Evolutionary conservation across 1,140 invertebrate species (phyloP).

Genomic region (Hetaerina americana): DNA sequence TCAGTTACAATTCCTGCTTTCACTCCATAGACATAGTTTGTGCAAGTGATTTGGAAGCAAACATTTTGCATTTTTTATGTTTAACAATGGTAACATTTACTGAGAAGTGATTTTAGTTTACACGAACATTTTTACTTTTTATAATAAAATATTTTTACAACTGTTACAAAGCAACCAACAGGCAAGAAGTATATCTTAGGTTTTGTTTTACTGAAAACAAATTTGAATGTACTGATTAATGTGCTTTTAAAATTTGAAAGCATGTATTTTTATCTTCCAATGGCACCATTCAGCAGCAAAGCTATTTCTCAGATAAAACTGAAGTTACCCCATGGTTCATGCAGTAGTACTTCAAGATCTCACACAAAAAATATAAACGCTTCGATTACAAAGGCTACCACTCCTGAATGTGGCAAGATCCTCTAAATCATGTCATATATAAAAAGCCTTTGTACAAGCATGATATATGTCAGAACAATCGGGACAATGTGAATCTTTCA

Average conservation of each 20-base stretch:
- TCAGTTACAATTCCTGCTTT: not conserved
- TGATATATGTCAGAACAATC: no score
- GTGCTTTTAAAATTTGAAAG: not conserved
- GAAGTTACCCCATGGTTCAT: not conserved
- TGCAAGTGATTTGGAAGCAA: not conserved
- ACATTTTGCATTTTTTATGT: not conserved
- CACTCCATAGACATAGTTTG: not conserved
- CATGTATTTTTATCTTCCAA: not conserved
- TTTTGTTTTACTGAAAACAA: not conserved
- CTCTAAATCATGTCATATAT: no score
- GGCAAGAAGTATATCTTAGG: not conserved
- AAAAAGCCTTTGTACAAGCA: no score
- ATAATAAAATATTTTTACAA: no score
- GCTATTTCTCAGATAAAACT: no score
- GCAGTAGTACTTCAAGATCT: not conserved
- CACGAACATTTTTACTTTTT: no score
- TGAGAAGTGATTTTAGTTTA: no score
- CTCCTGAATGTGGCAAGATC: conserved; percentile 13
- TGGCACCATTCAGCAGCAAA: not conserved
- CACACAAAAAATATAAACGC: no score
- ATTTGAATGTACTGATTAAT: not conserved
- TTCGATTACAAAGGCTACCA: conserved; percentile 9
- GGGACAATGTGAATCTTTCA: no score
- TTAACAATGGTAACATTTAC: not conserved
- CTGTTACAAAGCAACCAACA: not conserved